Evolutionary conservation across 2,113 vertebrate genomes (phyloP), one percentile per base, ranked within the genome.

Genomic region (Barbus barbus): DNA sequence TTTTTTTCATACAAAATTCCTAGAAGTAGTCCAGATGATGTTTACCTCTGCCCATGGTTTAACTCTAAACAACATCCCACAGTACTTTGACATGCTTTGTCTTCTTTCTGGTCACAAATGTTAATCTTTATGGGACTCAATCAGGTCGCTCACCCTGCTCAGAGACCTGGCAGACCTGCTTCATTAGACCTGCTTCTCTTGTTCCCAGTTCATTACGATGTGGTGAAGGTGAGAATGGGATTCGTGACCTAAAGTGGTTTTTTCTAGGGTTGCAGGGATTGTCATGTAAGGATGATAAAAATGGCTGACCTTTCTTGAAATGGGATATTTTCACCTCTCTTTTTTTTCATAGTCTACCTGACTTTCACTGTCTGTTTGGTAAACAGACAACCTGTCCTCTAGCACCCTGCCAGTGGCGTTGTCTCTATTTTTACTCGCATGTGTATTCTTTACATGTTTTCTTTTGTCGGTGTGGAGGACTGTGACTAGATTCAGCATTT

Each of bases 181-280:
- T n/a, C 58, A 46, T 80, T 80, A 80, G 78, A 48, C 78, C 38
- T 65, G 38, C 78, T 38, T 5, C 76, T 2, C 36, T 61, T 61
- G 36, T 41, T n/a, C 46, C 58, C 24, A 80, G 14, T 61, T 65
- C 1, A 5, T 65, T 46, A 7, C 11, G 8, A 2, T 22, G 60
- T 48, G 78, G n/a, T 78, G n/a, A 60, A 60, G 3, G 31, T 41
- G 22, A 36, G 48, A 38, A 77, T 60, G 1, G 78, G 38, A 46
- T n/a, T n/a, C n/a, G n/a, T n/a, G n/a, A n/a, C n/a, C 20, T 28
- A 44, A 46, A 31, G 78, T 80, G 9, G 4, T 31, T 80, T 63
- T 79, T 80, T 46, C 24, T 28, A 26, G 24, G 14, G 26, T 80
- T 26, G 24, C 26, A 65, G 60, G 26, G 16, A 48, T 4, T 24